Base-by-base conservation (phyloP, 2,888 invertebrate genomes). In the Strigamia transsilvanica region DNA sequence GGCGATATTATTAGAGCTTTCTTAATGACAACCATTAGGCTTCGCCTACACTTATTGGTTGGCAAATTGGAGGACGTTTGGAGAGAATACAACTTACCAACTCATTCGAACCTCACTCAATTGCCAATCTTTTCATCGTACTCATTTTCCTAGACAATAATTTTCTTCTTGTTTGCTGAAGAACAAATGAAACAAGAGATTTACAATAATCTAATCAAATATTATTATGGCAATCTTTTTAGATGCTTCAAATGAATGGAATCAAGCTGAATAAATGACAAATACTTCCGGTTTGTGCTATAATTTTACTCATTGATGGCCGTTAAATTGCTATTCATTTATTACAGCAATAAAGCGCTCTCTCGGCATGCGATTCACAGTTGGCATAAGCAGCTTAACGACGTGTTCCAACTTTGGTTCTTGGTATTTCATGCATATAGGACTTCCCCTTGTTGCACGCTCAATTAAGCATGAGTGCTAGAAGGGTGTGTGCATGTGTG, bases 1-100 rank as follows among this genome's bases (percentile, higher is more conserved):
- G 38, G 42, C 38, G 79, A 42, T 79, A 79, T 41, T 79, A 79
- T 79, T 79, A 79, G 41, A 42, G 79, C 41, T 56, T 79, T 79
- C 79, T 79, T 79, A 79, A 79, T 79, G 79, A 79, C 38, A 6
- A 23, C 79, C 42, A 79, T 79, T 79, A 79, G 23, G 79, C 79
- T 41, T 23, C n/a, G 79, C 56, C 56, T 56, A 18, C 56, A 56
- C 56, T 56, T 56, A 56, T 56, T 56, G 56, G 56, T 56, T 56
- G 56, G 56, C 56, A 56, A 56, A 56, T 56, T 56, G 56, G 56
- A 18, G 18, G 56, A 56, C 56, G 56, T 56, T 56, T 56, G 56
- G 18, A n/a, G 56, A 56, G 56, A 56, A 56, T 56, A 56, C 56
- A 56, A 56, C 56, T 56, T 56, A 56, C 56, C 56, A 56, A 56